These are phyloP conservation scores for Porites australiensis DNA, from an alignment of 64 coral and sea anemone species.

Conservation along the genomic window DNA sequence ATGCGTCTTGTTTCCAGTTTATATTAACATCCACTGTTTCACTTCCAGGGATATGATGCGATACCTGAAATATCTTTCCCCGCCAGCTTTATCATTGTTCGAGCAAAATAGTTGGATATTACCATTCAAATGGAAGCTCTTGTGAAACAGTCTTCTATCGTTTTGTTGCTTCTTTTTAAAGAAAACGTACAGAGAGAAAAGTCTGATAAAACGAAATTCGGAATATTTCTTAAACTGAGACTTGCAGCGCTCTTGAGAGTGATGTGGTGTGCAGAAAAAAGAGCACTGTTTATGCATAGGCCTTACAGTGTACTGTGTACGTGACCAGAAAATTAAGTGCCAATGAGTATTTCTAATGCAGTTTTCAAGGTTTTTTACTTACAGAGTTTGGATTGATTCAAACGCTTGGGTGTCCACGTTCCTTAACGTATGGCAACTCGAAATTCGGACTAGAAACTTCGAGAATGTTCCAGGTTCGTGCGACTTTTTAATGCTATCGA, in stretches of 20 bases:
- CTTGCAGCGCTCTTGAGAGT: neutral
- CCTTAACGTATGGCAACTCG: neutral
- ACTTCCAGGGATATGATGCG: too few species aligned
- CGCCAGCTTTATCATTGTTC: neutral
- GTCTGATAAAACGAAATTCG: too few species aligned
- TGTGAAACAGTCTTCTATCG: too few species aligned
- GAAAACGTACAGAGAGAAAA: too few species aligned
- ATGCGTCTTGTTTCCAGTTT: neutral
- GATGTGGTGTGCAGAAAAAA: neutral
- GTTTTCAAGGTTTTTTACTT: neutral
- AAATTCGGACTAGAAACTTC: neutral
- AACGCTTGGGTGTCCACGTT: neutral
- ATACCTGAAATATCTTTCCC: too few species aligned
- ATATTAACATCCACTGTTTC: neutral
- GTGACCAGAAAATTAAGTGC: constrained; percentile 34
- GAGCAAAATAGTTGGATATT: too few species aligned
- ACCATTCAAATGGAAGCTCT: too few species aligned
- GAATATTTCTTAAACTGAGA: neutral
- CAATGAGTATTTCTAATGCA: neutral
- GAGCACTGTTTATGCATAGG: neutral
- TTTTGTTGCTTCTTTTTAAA: too few species aligned
- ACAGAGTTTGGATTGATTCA: neutral
- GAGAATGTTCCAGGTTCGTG: neutral
- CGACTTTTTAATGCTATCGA: neutral
- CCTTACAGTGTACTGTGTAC: neutral